Evolutionary conservation across 2,797 vertebrate species (phyloP), one percentile per base, ranked within the genome.

Genomic region (Aphelocoma californica): DNA sequence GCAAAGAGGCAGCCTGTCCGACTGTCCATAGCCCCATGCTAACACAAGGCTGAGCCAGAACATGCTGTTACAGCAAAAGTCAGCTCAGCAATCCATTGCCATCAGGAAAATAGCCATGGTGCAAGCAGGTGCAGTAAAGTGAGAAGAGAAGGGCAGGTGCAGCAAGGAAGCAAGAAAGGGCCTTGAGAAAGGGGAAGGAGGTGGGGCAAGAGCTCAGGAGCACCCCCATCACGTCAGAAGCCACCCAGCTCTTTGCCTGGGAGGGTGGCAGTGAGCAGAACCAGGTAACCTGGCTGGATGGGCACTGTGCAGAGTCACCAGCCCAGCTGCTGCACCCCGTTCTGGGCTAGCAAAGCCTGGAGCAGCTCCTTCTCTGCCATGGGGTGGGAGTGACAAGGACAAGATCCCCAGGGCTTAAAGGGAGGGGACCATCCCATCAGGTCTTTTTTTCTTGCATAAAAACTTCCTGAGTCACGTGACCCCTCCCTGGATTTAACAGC

Each of bases 171-270:
- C 5, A 81, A 84, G 23, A 62, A 8, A 31, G 7, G n/a, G 34
- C 25, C 70, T 61, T 34, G 14, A 20, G 50, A 40, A 81, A 36
- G 16, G 8, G 18, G 4, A 2, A 62, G 7, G 23, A 72, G 15
- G 14, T 26, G 12, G 18, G 7, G 5, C 28, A 89, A 82, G 34
- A 26, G 11, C 17, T 71, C 29, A 80, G 42, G 15, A 69, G 19
- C 29, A 57, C 0, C 10, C 23, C 9, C 3, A 2, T 11, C 16
- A 12, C 1, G 1, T 44, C 53, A 73, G 60, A 87, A 40, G 17
- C 7, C 67, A 77, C 18, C 1, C 42, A 51, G 47, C 23, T 69
- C 21, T 71, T 54, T 78, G 21, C 32, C 58, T 9, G 1, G 21
- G 24, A 85, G 61, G 40, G 25, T 50, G 36, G 21, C 60, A 82